Percentiles rank a stretch among this genome's conserved stretches.
Conservation (phyloP, 2,888 invertebrate genomes). For the Tortricodes alternella region DNA sequence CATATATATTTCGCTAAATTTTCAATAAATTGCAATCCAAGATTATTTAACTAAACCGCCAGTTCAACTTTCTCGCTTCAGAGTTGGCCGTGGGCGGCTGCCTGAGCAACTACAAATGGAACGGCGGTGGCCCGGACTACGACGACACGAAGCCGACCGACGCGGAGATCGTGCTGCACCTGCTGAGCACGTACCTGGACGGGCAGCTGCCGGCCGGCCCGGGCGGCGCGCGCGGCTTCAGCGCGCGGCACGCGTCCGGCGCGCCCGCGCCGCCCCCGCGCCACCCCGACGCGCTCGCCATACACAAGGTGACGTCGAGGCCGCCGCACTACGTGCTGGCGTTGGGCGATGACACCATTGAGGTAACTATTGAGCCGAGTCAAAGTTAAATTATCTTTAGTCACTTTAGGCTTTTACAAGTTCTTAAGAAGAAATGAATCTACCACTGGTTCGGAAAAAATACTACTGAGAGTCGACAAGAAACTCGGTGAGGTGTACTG, state of each 20-base stretch:
- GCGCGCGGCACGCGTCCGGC: constrained; percentile 59
- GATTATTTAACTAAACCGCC: no score
- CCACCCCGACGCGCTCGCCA: constrained; percentile 78
- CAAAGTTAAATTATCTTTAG: no score
- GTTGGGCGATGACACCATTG: constrained; percentile 69
- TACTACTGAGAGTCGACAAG: no score
- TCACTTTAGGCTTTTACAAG: no score
- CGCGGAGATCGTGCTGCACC: constrained; percentile 92
- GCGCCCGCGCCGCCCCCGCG: constrained; percentile 69
- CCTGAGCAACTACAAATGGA: constrained; percentile 95
- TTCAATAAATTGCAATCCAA: no score
- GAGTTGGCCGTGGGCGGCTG: constrained; percentile 92
- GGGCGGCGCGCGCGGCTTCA: constrained; percentile 52
- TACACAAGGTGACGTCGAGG: constrained; percentile 77
- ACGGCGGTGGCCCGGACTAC: constrained; percentile 92
- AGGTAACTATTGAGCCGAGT: neutral
- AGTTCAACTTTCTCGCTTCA: no score
- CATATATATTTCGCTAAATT: no score
- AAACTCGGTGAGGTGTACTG: no score
- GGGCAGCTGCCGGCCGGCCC: constrained; percentile 84
- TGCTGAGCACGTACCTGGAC: constrained; percentile 94
- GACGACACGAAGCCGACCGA: constrained; percentile 93
- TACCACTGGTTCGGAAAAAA: no score
- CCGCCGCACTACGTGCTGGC: constrained; percentile 89
- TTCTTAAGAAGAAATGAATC: no score